Evolutionary conservation across 2,888 invertebrate genomes (phyloP), one percentile per base, ranked within the genome.

Genomic region (Synergus umbraculus): DNA sequence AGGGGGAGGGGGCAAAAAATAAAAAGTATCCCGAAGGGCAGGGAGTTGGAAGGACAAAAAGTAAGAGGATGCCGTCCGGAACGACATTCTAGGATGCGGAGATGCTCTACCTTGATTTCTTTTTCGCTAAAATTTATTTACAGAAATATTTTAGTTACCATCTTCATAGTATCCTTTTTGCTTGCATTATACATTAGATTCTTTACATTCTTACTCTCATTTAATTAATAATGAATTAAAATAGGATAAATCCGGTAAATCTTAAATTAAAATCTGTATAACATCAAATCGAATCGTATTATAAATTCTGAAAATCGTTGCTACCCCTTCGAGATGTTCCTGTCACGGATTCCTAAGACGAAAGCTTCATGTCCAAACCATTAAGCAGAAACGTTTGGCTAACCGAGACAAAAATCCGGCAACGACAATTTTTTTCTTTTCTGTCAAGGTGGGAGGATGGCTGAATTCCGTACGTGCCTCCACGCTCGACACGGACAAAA

Each of bases 381-480:
- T 92, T 92, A 91, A 91, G 85, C 91, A 91, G 87, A 90, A 90
- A 85, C 88, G 89, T 91, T 91, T 89, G 90, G 90, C 91, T 91
- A 92, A 91, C 92, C 92, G 89, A 91, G 90, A 91, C 90, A 90
- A 92, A 92, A 92, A 91, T 90, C 89, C 89, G 86, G 82, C 86
- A 84, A 84, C 87, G 88, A 90, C 87, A 90, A 90, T 90, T 90
- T 90, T 89, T 86, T 84, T 81, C 85, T 84, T 84, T 12, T 44
- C 63, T 64, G 22, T 43, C 44, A 73, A 64, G 77, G 63, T 77
- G 76, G 78, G 83, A 37, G 83, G 81, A 77, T 78, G 79, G 81
- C 81, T 80, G 86, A 86, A 90, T 90, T 89, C 89, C 87, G 83
- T 82, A 87, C 88, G 85, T 88, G 88, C 90, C 88, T 77, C 79